Conservation (phyloP, 2,113 vertebrate species). For the Varanus salvator region DNA sequence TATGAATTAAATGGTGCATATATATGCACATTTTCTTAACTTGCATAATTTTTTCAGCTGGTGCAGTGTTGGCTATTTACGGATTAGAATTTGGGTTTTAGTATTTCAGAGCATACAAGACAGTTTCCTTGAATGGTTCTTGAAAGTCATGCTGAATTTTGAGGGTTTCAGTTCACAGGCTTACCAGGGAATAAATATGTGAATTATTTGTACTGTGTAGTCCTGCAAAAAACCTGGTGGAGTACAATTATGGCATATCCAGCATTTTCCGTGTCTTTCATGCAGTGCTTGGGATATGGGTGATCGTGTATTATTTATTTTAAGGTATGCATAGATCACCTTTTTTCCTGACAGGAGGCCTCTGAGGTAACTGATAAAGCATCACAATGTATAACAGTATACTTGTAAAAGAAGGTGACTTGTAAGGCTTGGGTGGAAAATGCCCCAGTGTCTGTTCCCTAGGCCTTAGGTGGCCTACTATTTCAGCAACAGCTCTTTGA, state of each 20-base stretch:
- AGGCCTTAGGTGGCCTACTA: background rate
- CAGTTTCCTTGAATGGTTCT: background rate
- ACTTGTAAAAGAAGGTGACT: background rate
- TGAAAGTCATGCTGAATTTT: background rate
- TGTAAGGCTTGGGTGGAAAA: background rate
- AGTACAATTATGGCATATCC: background rate
- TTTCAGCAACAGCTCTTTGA: background rate
- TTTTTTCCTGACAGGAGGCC: background rate
- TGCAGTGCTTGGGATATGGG: background rate
- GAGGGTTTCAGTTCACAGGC: background rate
- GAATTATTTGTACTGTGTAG: background rate
- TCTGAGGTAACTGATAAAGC: background rate
- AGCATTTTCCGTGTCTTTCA: background rate
- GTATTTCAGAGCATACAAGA: background rate
- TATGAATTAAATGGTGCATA: background rate
- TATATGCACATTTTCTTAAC: background rate
- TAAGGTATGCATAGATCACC: background rate
- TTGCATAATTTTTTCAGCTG: background rate
- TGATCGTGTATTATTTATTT: background rate
- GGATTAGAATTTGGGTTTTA: background rate
- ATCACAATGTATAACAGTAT: background rate
- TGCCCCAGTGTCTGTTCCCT: background rate
- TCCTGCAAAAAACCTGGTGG: background rate
- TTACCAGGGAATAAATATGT: background rate
- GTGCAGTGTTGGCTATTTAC: background rate